Evolutionary conservation across 2,888 invertebrate species (phyloP).

Genomic region (Idaea straminata): DNA sequence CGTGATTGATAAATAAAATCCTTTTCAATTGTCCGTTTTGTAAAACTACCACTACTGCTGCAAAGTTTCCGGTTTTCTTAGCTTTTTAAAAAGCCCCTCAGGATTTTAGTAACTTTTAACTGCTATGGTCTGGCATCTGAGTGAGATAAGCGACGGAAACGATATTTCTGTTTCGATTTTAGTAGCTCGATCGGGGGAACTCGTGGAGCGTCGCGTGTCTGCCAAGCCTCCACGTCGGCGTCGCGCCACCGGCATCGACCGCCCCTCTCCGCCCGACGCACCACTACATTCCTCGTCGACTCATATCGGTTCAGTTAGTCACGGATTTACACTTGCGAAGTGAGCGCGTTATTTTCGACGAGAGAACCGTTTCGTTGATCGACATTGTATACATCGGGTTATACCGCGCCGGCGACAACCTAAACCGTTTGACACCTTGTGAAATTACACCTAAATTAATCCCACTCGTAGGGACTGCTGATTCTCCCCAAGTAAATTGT

Average conservation of each 20-base stretch:
- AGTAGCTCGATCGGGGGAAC: constrained; percentile 43
- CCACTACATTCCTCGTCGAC: constrained; percentile 53
- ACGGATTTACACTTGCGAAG: constrained; percentile 39
- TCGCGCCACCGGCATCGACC: constrained; percentile 67
- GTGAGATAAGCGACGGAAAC: background rate
- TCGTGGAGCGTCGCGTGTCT: constrained; percentile 73
- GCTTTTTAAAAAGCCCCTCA: background rate
- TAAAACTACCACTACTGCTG: too few relatives aligned
- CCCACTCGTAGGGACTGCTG: background rate
- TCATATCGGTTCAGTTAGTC: constrained; percentile 46
- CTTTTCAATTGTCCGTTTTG: too few relatives aligned
- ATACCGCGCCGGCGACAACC: constrained; percentile 29
- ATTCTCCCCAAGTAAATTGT: background rate
- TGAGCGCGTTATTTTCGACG: constrained; percentile 33
- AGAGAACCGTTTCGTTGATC: constrained; percentile 17
- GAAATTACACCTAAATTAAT: background rate
- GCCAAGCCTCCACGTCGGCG: constrained; percentile 77
- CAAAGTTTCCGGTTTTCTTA: background rate
- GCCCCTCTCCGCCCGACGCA: constrained; percentile 41
- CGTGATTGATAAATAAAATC: background rate
- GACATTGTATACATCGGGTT: constrained; percentile 25
- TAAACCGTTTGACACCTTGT: constrained; percentile 7
- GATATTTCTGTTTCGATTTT: constrained; percentile 12
- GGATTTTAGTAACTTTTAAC: background rate
- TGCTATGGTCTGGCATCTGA: background rate